A percentile compares a stretch with the other conserved stretches of the same genome.
These are phyloP conservation scores for Regulus satrapa DNA, from an alignment of 2,113 vertebrate genomes.

Conservation along the genomic window DNA sequence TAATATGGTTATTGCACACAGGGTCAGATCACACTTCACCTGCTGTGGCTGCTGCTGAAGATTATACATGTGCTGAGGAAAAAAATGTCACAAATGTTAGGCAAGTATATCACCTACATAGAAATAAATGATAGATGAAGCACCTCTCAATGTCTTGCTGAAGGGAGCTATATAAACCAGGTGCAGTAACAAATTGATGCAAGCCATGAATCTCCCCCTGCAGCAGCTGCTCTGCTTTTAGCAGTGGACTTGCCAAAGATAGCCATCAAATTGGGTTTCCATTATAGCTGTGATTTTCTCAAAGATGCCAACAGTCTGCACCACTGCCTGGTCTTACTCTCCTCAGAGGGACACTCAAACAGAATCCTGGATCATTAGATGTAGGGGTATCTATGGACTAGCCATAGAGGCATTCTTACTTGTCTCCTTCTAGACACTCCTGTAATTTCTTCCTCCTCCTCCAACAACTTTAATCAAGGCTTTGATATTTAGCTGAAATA, in stretches of 20 bases:
- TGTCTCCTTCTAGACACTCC: neutral
- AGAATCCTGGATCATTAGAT: neutral
- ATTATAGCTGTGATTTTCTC: neutral
- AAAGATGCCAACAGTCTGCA: neutral
- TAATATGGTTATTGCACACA: neutral
- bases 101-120: fast-evolving
- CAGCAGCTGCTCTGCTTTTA: neutral
- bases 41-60: neutral
- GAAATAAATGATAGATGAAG: neutral
- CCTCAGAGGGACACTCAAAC: neutral
- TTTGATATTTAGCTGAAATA: neutral
- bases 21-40: neutral
- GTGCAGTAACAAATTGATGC: neutral
- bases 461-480: neutral
- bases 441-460: neutral
- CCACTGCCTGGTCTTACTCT: neutral
- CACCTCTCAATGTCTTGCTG: neutral
- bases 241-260: neutral
- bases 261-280: neutral
- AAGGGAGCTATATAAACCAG: neutral
- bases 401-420: neutral
- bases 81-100: neutral
- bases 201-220: neutral
- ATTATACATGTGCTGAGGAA: neutral
- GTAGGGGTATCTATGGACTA: neutral